Conservation (phyloP, 2,888 invertebrate genomes). For the Parnassius apollo region DNA sequence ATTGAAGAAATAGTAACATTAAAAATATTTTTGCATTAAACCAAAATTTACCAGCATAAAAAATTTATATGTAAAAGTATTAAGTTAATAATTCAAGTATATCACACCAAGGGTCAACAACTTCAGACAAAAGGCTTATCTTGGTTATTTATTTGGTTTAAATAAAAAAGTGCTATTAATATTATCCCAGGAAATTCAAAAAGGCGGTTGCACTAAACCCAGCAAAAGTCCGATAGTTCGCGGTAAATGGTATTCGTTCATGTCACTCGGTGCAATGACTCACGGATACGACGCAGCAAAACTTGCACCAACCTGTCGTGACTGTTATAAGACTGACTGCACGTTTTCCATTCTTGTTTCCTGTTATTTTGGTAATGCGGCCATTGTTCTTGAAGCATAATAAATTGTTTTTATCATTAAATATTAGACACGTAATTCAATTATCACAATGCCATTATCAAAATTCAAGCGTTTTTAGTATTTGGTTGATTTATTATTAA, state of each 20-base stretch:
- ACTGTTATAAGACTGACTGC: conserved; percentile 6
- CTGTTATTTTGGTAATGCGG: conserved; percentile 2
- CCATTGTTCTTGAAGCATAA: conserved; percentile 1
- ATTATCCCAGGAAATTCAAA: not conserved
- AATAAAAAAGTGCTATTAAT: too few species aligned
- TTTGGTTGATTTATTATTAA: too few species aligned
- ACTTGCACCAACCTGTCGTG: conserved; percentile 22
- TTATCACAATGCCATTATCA: too few species aligned
- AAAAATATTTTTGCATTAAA: too few species aligned
- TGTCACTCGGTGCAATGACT: conserved; percentile 17
- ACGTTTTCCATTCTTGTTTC: conserved; percentile 12
- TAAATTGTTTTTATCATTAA: not conserved
- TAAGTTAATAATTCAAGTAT: too few species aligned
- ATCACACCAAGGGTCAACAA: too few species aligned
- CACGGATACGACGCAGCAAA: conserved; percentile 6
- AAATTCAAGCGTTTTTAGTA: too few species aligned
- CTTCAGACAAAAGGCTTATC: too few species aligned
- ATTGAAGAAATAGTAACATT: too few species aligned
- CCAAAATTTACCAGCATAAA: too few species aligned
- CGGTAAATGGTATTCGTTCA: not conserved
- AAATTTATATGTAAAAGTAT: too few species aligned
- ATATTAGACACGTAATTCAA: not conserved
- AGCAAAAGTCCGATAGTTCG: not conserved
- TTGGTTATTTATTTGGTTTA: too few species aligned
- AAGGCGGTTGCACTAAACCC: not conserved